Percentiles rank a stretch among this genome's conserved stretches.
Evolutionary conservation across 1,140 invertebrate species (phyloP).

Genomic region (Cyclina sinensis): DNA sequence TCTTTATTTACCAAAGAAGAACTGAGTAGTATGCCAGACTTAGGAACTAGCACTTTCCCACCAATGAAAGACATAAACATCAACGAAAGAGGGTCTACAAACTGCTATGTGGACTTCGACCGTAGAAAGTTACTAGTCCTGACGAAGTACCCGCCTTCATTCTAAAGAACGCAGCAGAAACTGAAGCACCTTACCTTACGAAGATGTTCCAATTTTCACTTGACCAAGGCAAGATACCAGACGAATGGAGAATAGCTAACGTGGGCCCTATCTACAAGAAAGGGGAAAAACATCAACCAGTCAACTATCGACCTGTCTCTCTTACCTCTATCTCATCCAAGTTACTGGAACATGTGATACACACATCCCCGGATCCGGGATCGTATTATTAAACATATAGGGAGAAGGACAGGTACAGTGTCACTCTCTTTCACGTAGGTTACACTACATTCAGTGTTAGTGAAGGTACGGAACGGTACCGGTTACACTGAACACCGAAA

Average conservation of each 20-base stretch:
- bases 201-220: conserved; percentile 53
- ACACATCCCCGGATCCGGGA: conserved; percentile 37
- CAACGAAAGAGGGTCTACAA: neutral
- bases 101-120: conserved; percentile 16
- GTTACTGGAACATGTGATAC: conserved; percentile 63
- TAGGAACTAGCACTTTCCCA: neutral
- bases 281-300: conserved; percentile 43
- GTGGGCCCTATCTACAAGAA: conserved; percentile 67
- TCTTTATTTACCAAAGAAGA: neutral
- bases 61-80: conserved; percentile 16
- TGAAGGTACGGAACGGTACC: no score
- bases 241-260: conserved; percentile 57
- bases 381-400: no score
- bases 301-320: conserved; percentile 59
- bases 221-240: conserved; percentile 7
- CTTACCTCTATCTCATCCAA: conserved; percentile 59
- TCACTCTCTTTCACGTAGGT: no score
- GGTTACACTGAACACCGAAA: no score
- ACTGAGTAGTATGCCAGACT: neutral
- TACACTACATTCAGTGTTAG: no score
- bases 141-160: conserved; percentile 19
- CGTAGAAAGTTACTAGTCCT: conserved; percentile 62
- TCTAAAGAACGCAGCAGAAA: neutral
- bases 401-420: no score
- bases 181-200: conserved; percentile 49